Evolutionary conservation across 2,888 invertebrate genomes (phyloP).

Genomic region (Drosophila leonis): DNA sequence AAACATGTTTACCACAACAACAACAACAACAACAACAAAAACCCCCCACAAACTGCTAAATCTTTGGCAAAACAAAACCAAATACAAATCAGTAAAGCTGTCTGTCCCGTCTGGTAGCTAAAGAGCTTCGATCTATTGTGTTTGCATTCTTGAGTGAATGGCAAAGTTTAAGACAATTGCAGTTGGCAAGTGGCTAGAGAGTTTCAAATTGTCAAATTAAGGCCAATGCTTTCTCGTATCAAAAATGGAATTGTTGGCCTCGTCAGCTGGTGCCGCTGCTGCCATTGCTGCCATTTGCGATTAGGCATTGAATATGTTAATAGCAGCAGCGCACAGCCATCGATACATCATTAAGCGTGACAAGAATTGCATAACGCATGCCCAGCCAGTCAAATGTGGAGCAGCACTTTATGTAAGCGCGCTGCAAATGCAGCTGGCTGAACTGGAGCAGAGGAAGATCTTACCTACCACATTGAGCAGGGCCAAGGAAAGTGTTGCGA

Average conservation of each 20-base stretch:
- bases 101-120: constrained; percentile 5
- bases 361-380: constrained; percentile 50
- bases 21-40: neutral
- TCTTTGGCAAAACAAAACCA: neutral
- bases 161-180: constrained; percentile 64
- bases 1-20: constrained; percentile 7
- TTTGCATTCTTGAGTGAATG: constrained; percentile 52
- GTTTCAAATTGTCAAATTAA: constrained; percentile 50
- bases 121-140: constrained; percentile 11
- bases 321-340: constrained; percentile 39
- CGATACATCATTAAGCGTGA: constrained; percentile 67
- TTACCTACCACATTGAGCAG: constrained; percentile 41
- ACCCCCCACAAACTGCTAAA: neutral
- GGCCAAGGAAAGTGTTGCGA: constrained; percentile 24
- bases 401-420: constrained; percentile 61
- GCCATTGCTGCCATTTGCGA: constrained; percentile 52
- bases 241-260: constrained; percentile 20
- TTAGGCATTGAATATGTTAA: constrained; percentile 75
- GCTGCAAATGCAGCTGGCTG: constrained; percentile 13
- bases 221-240: constrained; percentile 60
- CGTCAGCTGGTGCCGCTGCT: neutral
- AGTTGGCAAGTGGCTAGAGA: constrained; percentile 22
- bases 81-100: neutral
- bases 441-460: constrained; percentile 19
- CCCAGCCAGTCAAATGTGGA: constrained; percentile 58